Base-by-base conservation (phyloP, 2,113 vertebrate genomes). In the Pluvialis apricaria region DNA sequence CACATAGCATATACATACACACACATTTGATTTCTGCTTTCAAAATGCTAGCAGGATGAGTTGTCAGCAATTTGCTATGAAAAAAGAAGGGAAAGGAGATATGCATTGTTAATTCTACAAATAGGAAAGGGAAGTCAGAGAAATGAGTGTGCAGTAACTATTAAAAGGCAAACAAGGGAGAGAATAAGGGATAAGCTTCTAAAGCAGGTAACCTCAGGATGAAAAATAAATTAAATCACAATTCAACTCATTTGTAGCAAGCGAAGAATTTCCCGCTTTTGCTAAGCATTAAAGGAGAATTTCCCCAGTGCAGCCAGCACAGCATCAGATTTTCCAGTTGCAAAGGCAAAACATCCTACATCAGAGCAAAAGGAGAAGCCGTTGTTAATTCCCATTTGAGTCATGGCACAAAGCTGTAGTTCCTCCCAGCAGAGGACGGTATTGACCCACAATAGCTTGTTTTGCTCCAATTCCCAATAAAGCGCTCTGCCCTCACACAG, bases 391-490 rank as follows among this genome's bases (percentile, higher is more conserved):
- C 38, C 45, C 58, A 38, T 62, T 69, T 76, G 36, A 87, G 22
- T 55, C 52, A 58, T 3, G 66, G 45, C 44, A 80, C 49, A 69
- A 72, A 54, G 42, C 54, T 45, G 29, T 51, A 92, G 58, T 28
- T 96, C 86, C 61, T 91, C 91, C 88, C 96, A 96, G 91, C 66
- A 97, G 95, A 94, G 81, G 91, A 94, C 88, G 65, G 78, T 51
- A 92, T 69, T 95, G 78, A 94, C 86, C 58, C 71, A 69, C 51
- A 65, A 21, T 28, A 89, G 49, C 29, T 76, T 42, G 8, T 54
- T 85, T 83, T 90, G 21, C 58, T 87, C 49, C 29, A 70, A 1
- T 58, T 95, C 58, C 78, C 83, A 79, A 22, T 21, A 76, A 81
- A 19, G 3, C 4, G 1, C 42, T 70, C 75, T 94, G 62, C 32